Base-by-base conservation (phyloP, 2,113 vertebrate genomes). In the Hypomesus transpacificus region DNA sequence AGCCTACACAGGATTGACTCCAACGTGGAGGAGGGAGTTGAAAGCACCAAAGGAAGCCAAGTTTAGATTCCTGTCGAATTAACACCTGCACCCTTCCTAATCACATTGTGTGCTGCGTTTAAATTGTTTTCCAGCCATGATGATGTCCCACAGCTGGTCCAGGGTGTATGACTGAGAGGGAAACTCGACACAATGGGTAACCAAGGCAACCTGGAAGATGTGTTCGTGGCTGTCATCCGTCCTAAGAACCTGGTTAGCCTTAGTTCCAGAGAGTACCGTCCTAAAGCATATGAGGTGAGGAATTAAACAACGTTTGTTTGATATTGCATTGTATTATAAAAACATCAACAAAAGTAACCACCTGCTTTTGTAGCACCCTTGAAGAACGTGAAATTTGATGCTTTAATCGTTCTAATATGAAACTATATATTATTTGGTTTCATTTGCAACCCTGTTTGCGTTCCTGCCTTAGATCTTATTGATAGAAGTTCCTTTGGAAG, bases 201-300 rank as follows among this genome's bases (percentile, higher is more conserved):
- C 87, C 93, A 94, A 84, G 95, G 95, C 87, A 87, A 87, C 77
- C 79, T 91, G 22, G 96, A 96, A 87, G 95, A 98, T 77, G 94
- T 88, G 0, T 98, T 96, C 63, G 93, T 98, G 76, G 97, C 96
- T 74, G 97, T 98, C 79, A 95, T 99, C 84, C 95, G 97, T 81
- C 97, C 95, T 68, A 99, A 99, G 91, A 98, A 92, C 83, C 89
- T 93, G 73, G 94, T 95, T 87, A 99, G 96, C 85, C 92, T 98
- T 73, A 98, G 93, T 90, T 97, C 96, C 21, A 95, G 96, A 85
- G 97, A 98, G 79, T 99, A 98, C 88, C 92, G 94, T 86, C 94
- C 97, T 71, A 99, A 99, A 89, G 94, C 95, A 20, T 99, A 95
- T 53, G 97, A 99, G 92, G 97, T 98, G 89, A 93, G 83, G 13